These are phyloP conservation scores for Malachius bipustulatus DNA, from an alignment of 2,888 invertebrate species.

Conservation along the genomic window DNA sequence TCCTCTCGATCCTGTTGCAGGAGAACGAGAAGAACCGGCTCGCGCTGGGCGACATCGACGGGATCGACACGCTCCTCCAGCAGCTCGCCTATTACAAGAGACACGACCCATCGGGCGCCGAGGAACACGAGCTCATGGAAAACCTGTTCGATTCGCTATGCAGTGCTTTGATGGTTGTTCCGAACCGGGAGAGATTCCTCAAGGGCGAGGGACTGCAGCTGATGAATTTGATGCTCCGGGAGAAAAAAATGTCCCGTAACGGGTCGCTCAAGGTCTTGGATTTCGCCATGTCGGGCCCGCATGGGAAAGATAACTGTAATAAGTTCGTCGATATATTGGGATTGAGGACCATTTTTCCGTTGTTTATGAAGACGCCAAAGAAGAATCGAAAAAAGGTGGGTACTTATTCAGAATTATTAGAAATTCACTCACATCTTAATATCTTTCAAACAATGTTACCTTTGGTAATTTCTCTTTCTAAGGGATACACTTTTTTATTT, in stretches of 20 bases:
- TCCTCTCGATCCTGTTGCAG: conserved; percentile 89
- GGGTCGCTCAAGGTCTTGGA: conserved; percentile 96
- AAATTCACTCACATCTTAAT: too few relatives aligned
- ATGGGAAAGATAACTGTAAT: conserved; percentile 91
- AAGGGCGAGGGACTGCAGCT: conserved; percentile 95
- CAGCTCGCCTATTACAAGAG: conserved; percentile 91
- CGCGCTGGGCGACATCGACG: conserved; percentile 82
- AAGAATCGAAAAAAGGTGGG: conserved; percentile 55
- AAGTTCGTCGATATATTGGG: conserved; percentile 98
- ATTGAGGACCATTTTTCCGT: conserved; percentile 88
- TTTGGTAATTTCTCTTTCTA: too few relatives aligned
- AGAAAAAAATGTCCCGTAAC: conserved; percentile 92
- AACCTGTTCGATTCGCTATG: conserved; percentile 95
- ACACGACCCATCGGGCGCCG: conserved; percentile 80
- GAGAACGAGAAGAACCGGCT: conserved; percentile 72
- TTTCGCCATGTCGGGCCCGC: conserved; percentile 88
- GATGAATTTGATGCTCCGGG: conserved; percentile 98
- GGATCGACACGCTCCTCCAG: conserved; percentile 90
- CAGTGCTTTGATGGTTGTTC: conserved; percentile 76
- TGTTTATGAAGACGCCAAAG: conserved; percentile 98
- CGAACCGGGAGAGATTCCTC: conserved; percentile 85
- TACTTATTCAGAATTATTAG: too few relatives aligned
- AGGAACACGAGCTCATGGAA: conserved; percentile 98
- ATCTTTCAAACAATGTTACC: too few relatives aligned
- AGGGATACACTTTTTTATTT: too few relatives aligned